Base-by-base conservation (phyloP, 2,888 invertebrate species). In the Lepidocyrtoides sp. region DNA sequence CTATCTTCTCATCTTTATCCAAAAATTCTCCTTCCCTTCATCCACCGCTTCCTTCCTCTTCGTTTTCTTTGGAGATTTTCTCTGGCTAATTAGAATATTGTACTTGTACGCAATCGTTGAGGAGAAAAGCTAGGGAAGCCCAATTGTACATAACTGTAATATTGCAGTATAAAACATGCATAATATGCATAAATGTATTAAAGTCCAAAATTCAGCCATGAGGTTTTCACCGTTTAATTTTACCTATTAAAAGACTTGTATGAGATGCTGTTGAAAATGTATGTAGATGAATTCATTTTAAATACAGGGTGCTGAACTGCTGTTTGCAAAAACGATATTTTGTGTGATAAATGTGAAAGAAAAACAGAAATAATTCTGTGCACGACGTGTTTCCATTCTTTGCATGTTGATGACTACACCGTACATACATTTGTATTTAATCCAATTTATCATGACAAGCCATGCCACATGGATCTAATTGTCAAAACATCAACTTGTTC, bases 371-470 rank as follows among this genome's bases (percentile, higher is more conserved):
- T 36, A 36, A 79, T 79, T 57, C 54, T 32, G 32, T 57, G 57
- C 81, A 57, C 32, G 32, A 57, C 32, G 32, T 36, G 32, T 26
- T 48, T 10, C 17, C 54, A 54, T 54, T 54, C 54, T 79, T 23
- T 51, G 26, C 29, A 63, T 44, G 41, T 0, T 63, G 82, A 36
- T 66, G 63, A 82, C 51, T 51, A 20, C 1, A 23, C 57, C 44
- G 41, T 48, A 17, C 17, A n/a, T 79, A 48, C 54, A 29, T 26
- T 2, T 32, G 72, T 72, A 72, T 72, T 41, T 77, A 86, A 86
- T 77, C 86, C 86, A 77, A 86, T 75, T 69, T 66, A 54, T 84
- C 84, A 69, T 51, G 32, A 20, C 60, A 82, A 41, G 51, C 32
- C 44, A 72, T 85, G 57, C 48, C 72, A 72, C 48, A 72, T 63